Conservation (phyloP, 2,888 invertebrate species). For the Bimastos eiseni region DNA sequence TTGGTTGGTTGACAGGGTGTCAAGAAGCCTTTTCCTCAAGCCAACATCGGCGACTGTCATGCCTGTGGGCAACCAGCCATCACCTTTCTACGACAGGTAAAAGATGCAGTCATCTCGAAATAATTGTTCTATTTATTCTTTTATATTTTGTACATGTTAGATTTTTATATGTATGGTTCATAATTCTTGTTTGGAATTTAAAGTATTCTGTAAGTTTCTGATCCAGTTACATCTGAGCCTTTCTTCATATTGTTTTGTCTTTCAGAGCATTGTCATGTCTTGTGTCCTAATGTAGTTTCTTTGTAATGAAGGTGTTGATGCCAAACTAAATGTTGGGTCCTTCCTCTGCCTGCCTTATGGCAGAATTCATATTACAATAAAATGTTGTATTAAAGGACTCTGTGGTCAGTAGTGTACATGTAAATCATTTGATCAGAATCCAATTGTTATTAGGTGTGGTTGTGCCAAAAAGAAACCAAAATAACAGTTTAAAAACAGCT, state of each 20-base stretch:
- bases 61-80: conserved; percentile 94
- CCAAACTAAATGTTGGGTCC: too few species aligned
- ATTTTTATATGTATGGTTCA: not conserved
- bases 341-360: too few species aligned
- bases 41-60: conserved; percentile 98
- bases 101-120: not conserved
- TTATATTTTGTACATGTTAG: not conserved
- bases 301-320: too few species aligned
- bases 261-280: too few species aligned
- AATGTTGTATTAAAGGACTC: too few species aligned
- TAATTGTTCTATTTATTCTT: not conserved
- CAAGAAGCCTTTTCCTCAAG: conserved; percentile 83
- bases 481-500: too few species aligned
- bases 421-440: too few species aligned
- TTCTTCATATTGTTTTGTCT: not conserved
- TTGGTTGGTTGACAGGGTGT: conserved; percentile 49
- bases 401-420: too few species aligned
- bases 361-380: too few species aligned
- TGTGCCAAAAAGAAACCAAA: too few species aligned
- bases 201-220: not conserved
- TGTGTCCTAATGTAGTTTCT: too few species aligned
- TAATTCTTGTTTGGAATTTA: not conserved
- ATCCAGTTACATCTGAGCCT: not conserved
- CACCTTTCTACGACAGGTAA: conserved; percentile 89
- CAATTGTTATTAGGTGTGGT: too few species aligned